phyloP scores from a whole-genome alignment of 2,888 invertebrate genomes.

The Liodrosophila aerea region DNA sequence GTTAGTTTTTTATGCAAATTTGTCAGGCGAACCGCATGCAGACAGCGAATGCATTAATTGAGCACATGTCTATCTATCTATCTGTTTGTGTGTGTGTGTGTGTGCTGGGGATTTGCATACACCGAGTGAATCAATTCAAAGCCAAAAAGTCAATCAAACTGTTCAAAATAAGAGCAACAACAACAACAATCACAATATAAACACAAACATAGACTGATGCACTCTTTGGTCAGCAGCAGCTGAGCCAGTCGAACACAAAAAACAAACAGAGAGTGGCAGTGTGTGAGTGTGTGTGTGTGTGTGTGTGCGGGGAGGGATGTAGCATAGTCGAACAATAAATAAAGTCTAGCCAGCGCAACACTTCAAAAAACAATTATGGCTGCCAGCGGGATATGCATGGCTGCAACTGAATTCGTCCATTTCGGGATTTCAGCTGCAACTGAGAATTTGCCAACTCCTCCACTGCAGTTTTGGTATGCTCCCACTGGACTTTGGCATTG shows the following conservation, averaged over 20 bases:
- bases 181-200: no score
- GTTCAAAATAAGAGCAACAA: slow-evolving; percentile 47
- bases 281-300: slow-evolving; percentile 11
- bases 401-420: slow-evolving; percentile 39
- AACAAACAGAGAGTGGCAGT: not conserved
- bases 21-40: slow-evolving; percentile 7
- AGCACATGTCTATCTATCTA: not conserved
- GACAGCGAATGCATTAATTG: slow-evolving; percentile 43
- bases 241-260: not conserved
- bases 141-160: slow-evolving; percentile 75
- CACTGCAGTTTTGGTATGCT: slow-evolving; percentile 22
- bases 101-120: slow-evolving; percentile 43
- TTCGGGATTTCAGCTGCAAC: slow-evolving; percentile 16
- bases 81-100: slow-evolving; percentile 7
- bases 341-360: slow-evolving; percentile 66
- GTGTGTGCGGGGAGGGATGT: slow-evolving; percentile 8
- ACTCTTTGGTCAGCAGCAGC: not conserved
- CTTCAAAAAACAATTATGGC: slow-evolving; percentile 72
- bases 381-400: slow-evolving; percentile 48
- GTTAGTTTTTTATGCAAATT: slow-evolving; percentile 32
- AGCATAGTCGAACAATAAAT: slow-evolving; percentile 60
- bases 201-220: slow-evolving; percentile 15
- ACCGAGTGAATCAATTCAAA: slow-evolving; percentile 61
- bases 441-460: no score
- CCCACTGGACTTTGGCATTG: slow-evolving; percentile 31